phyloP scores from a whole-genome alignment of 2,113 vertebrate species.

The Carassius auratus region DNA sequence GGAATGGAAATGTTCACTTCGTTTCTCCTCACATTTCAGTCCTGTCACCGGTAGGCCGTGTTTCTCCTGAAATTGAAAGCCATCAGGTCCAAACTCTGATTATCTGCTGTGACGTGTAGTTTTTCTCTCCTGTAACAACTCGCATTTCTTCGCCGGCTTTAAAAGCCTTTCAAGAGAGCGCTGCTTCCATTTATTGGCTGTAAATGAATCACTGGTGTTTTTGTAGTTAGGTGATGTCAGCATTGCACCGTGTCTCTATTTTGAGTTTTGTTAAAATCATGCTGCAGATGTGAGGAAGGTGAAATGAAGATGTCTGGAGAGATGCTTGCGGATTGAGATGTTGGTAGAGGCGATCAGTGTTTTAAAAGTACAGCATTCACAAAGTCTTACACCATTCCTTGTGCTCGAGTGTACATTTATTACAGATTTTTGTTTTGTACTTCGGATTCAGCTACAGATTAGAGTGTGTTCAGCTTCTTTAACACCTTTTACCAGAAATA shows the following conservation, averaged over 20 bases:
- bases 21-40: background rate
- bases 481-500: background rate
- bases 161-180: background rate
- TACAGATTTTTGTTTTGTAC: background rate
- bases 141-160: background rate
- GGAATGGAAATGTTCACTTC: constrained; percentile 23
- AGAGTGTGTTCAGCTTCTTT: background rate
- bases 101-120: constrained; percentile 24
- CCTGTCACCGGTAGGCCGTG: background rate
- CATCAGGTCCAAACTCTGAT: background rate
- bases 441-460: background rate
- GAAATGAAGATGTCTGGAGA: too few species aligned
- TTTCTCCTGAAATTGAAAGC: background rate
- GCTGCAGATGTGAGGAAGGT: too few species aligned
- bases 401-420: background rate
- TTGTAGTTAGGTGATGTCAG: too few species aligned
- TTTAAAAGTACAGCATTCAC: background rate
- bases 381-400: background rate
- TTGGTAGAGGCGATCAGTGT: too few species aligned
- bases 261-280: too few species aligned
- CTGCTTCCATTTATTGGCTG: too few species aligned
- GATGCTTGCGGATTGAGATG: too few species aligned
- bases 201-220: too few species aligned
- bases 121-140: background rate
- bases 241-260: too few species aligned